Base-by-base conservation (phyloP, 2,888 invertebrate species). In the Xestia c-nigrum region DNA sequence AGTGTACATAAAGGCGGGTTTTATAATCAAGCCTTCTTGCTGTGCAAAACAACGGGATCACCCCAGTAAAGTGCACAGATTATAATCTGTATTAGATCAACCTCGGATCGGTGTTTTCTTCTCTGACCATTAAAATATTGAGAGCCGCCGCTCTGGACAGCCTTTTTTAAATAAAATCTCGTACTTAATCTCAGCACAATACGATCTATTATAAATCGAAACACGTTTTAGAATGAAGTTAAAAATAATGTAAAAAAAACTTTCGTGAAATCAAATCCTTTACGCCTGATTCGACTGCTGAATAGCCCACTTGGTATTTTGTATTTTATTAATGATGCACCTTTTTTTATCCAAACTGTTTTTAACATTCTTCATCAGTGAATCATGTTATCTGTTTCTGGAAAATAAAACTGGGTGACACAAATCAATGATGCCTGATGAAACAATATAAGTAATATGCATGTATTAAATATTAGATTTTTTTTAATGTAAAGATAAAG, bases 221-320 rank as follows among this genome's bases (percentile, higher is more conserved):
- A 46, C 46, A 19, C 14, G 38, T 46, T 80, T 31, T 21, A 52
- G 21, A 57, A 47, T 43, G 12, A 21, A 47, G 31, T 71, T 43
- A n/a, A 24, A 31, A 38, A 10, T 10, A 2, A 14, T 21, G 14
- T n/a, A 74, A n/a, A 55, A n/a, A 72, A 52, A 40, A 52, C 40
- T 19, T 31, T 31, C 12, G 3, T 47, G 5, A 12, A 21, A 65
- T 63, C 24, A 14, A 46, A 65, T 77, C 50, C 38, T 63, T 52
- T 46, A n/a, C n/a, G 21, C 43, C 16, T 57, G 43, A 31, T n/a
- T 76, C 12, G 47, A 38, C 38, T 65, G 31, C 21, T 71, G 61
- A 80, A 72, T 57, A 57, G 10, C 67, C 47, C 50, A 24, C 14
- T 71, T 67, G 66, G 80, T 57, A 70, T 83, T 69, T 83, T 57